Evolutionary conservation across 2,888 invertebrate species (phyloP).

Genomic region (Leptinotarsa rubiginosa): DNA sequence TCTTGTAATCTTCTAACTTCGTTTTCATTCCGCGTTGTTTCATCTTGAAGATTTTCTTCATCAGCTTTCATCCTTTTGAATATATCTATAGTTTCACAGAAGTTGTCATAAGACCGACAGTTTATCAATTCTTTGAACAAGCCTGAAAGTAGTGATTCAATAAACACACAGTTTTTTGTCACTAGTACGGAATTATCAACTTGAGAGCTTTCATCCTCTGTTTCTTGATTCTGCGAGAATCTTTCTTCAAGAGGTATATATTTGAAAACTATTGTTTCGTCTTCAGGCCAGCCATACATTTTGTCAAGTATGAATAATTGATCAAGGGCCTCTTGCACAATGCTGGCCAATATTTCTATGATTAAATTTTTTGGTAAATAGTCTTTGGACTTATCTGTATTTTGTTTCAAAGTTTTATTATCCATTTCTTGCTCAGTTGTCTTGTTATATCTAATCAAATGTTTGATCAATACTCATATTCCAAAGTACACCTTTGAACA

Average conservation of each 20-base stretch:
- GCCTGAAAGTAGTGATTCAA: conserved; percentile 41
- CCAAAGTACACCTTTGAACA: background rate
- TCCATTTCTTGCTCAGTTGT: background rate
- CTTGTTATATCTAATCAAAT: background rate
- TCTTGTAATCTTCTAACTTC: conserved; percentile 47
- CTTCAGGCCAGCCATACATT: conserved; percentile 42
- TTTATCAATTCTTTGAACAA: conserved; percentile 43
- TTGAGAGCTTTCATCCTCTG: conserved; percentile 1
- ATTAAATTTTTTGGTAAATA: conserved; percentile 30
- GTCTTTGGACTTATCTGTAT: conserved; percentile 5
- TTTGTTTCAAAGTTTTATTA: background rate
- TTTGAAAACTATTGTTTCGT: conserved; percentile 28
- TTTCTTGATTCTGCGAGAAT: conserved; percentile 21
- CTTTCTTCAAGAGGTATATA: conserved; percentile 44
- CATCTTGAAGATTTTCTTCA: conserved; percentile 39
- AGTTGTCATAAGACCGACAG: conserved; percentile 38
- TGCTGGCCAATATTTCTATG: conserved; percentile 34
- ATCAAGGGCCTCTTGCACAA: conserved; percentile 45
- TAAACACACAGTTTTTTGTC: conserved; percentile 43
- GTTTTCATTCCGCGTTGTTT: conserved; percentile 36
- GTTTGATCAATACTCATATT: conserved; percentile 26
- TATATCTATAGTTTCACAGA: conserved; percentile 44
- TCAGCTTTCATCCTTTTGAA: conserved; percentile 43
- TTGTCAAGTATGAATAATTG: conserved; percentile 45
- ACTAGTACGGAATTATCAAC: conserved; percentile 35